These are phyloP conservation scores for Tipula helvola DNA, from an alignment of 2,888 invertebrate species.

Conservation along the genomic window DNA sequence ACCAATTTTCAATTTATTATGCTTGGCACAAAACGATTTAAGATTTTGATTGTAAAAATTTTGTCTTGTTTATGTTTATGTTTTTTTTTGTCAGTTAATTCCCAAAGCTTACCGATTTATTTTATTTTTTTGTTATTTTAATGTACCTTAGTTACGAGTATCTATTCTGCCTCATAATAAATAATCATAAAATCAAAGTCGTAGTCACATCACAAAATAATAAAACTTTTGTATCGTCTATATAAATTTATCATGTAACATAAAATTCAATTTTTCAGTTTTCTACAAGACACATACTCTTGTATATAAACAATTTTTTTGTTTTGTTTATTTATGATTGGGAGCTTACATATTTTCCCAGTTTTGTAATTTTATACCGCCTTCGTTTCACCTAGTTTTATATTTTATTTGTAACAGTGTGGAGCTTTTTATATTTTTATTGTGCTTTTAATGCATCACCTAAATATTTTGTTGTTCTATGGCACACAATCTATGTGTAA, in stretches of 20 bases:
- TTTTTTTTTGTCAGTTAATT: background rate
- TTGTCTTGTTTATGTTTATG: background rate
- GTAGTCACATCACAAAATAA: background rate
- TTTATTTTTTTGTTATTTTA: background rate
- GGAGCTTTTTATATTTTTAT: background rate
- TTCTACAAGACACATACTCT: background rate
- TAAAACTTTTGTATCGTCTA: background rate
- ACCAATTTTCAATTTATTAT: background rate
- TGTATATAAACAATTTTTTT: background rate
- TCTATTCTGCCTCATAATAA: background rate
- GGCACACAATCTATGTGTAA: background rate
- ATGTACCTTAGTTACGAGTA: background rate
- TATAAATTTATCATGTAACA: background rate
- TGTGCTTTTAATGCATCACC: background rate
- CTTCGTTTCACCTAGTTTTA: too few relatives aligned
- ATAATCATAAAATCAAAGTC: background rate
- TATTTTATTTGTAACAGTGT: background rate
- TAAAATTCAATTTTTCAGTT: background rate
- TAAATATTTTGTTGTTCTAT: background rate
- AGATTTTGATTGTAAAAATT: background rate
- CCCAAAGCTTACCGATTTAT: background rate
- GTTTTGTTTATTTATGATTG: background rate
- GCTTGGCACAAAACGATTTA: background rate
- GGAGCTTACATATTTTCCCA: background rate
- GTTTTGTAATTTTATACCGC: background rate